Conservation (phyloP, 2,888 invertebrate species). For the Luffia ferchaultella region DNA sequence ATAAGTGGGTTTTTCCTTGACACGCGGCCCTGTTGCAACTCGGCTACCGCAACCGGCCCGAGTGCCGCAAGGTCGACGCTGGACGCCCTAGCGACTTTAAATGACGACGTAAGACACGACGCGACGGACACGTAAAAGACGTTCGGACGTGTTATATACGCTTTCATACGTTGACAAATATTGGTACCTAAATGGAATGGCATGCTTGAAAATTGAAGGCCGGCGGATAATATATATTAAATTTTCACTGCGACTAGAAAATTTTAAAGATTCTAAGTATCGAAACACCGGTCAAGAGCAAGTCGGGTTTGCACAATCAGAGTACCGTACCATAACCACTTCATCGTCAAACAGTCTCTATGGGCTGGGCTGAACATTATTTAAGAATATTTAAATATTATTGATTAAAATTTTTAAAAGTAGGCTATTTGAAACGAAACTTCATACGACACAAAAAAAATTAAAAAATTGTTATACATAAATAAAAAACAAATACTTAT, state of each 20-base stretch:
- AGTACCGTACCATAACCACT: too few relatives aligned
- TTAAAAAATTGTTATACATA: too few relatives aligned
- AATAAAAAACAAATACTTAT: too few relatives aligned
- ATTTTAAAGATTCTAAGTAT: conserved; percentile 8
- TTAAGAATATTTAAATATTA: too few relatives aligned
- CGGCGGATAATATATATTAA: conserved; percentile 6
- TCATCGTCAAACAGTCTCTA: too few relatives aligned
- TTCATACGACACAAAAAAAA: too few relatives aligned
- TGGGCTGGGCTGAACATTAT: too few relatives aligned
- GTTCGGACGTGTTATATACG: conserved; percentile 9
- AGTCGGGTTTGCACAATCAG: too few relatives aligned
- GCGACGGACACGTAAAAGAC: conserved; percentile 3
- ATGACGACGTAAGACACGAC: conserved; percentile 6
- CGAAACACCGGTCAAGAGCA: too few relatives aligned
- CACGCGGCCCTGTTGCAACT: conserved; percentile 57
- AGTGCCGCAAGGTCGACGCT: conserved; percentile 40
- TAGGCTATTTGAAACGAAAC: too few relatives aligned
- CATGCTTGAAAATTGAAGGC: conserved; percentile 19
- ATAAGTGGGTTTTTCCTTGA: conserved; percentile 62
- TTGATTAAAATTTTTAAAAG: too few relatives aligned
- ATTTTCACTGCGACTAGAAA: neutral
- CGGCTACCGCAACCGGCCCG: conserved; percentile 48
- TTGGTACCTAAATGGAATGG: conserved; percentile 19
- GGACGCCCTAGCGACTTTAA: conserved; percentile 2
- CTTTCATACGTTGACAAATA: conserved; percentile 12